Evolutionary conservation across 1,140 invertebrate genomes (phyloP), one percentile per base, ranked within the genome.

Genomic region (Drosophila pseudoobscura): DNA sequence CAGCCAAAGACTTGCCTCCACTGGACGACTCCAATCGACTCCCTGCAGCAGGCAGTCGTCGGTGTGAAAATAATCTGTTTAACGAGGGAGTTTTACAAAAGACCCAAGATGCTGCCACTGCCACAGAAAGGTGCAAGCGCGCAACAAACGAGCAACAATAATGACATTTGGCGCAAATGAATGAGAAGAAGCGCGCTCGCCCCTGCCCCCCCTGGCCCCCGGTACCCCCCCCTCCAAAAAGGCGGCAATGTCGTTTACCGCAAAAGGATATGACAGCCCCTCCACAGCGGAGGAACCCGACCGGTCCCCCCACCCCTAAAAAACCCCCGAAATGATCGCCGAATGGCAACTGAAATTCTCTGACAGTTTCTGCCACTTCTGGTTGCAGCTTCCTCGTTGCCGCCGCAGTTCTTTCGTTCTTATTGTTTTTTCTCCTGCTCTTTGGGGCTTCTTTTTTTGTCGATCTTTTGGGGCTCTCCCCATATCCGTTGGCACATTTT

Each of bases 31-130:
- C 0, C 17, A 17, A 17, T 17, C 17, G 17, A 17, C 17, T 17
- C 17, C 17, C 15, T 15, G 15, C 31, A 35, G 41, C 35, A 50
- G 29, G 41, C 62, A 41, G 44, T 72, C 71, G 44, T 72, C 71
- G 75, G 84, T 88, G 83, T 87, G 82, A 87, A 88, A 88, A 88
- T 88, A 88, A 88, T 88, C 83, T 88, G 83, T 88, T 87, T 88
- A 88, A 88, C 83, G 83, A 88, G 83, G 83, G 83, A 88, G 83
- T 88, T 78, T 76, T 88, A 88, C 78, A 88, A 88, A 88, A 88
- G 83, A 88, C 84, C 75, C 83, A 39, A 39, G 56, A 64, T 62
- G 55, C 57, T 52, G 55, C 57, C 58, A 55, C 35, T 13, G 43
- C 24, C 73, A 52, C 45, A 45, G 57, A 57, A 55, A 44, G 39